Evolutionary conservation across 2,888 invertebrate genomes (phyloP), one percentile per base, ranked within the genome.

Genomic region (Diadegma fenestrale): DNA sequence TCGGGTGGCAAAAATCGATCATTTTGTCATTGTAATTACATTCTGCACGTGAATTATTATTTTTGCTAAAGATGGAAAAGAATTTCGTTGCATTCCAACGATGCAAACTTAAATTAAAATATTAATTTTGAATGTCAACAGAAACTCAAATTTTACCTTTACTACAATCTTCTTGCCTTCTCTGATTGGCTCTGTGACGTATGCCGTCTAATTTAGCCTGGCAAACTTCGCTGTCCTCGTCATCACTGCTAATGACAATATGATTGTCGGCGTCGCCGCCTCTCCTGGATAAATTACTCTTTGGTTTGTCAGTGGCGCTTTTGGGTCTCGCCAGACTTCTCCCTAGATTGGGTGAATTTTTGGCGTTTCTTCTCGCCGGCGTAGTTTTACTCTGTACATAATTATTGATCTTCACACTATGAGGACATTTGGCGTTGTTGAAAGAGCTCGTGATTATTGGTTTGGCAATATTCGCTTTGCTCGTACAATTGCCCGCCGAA

Each of bases 141-240:
- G 45, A 69, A 64, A 43, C n/a, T 19, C 1, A 26, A 64, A 26
- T 68, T n/a, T n/a, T 86, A 92, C 92, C 91, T 90, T 92, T 92
- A 79, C 90, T 92, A 12, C 89, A 91, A 69, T 93, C 92, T 84
- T 93, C 92, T 64, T 92, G 93, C 77, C 93, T 91, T 86, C 93
- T 94, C 88, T 95, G 95, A 87, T 95, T 95, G 1, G 96, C 96
- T 90, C 96, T 95, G 91, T 95, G 95, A 71, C 96, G 95, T 88
- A 96, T 96, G 8, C 95, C 95, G 90, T 96, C 95, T 73, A 96
- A 93, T 91, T 97, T 97, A 0, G 96, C 96, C 80, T 95, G 95
- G 88, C 96, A 96, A 84, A 96, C 95, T 91, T 96, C 96, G 80
- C 96, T 96, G 87, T 96, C 96, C 75, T 96, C 96, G 79, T 96